These are phyloP conservation scores for Ochotona curzoniae DNA, from an alignment of 2,113 vertebrate genomes.

Conservation along the genomic window DNA sequence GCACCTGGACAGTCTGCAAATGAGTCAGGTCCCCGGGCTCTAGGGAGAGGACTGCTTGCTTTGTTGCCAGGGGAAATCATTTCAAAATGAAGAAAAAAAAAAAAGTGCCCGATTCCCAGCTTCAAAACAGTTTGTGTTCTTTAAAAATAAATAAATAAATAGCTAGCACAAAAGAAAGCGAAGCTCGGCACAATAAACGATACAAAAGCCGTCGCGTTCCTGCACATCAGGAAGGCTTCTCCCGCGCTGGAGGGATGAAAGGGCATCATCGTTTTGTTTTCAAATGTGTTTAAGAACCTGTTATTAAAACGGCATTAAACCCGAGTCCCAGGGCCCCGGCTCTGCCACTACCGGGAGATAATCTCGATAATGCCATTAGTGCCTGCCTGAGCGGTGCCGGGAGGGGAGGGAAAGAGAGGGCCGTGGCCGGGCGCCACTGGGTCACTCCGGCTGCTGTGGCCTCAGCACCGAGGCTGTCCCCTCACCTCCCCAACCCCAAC, in stretches of 20 bases:
- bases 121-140: slow-evolving; percentile 15
- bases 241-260: slow-evolving; percentile 69
- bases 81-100: not conserved
- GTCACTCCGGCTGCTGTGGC: not conserved
- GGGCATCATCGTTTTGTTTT: slow-evolving; percentile 81
- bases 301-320: slow-evolving; percentile 81
- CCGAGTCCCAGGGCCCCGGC: slow-evolving; percentile 65
- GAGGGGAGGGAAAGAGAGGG: not conserved
- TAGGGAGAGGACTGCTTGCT: not conserved
- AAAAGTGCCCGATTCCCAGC: not conserved
- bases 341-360: slow-evolving; percentile 47
- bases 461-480: not conserved
- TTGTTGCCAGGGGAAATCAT: slow-evolving; percentile 62
- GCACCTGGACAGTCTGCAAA: slow-evolving; percentile 5
- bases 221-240: slow-evolving; percentile 22
- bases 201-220: not conserved
- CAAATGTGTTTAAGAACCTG: slow-evolving; percentile 79
- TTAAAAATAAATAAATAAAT: not conserved
- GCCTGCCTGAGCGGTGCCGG: not conserved
- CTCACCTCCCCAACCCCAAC: not conserved
- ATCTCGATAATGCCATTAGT: slow-evolving; percentile 79
- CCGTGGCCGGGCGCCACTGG: not conserved
- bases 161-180: not conserved
- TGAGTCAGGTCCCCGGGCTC: slow-evolving; percentile 23
- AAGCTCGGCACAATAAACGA: not conserved